phyloP scores from a whole-genome alignment of 1,140 invertebrate genomes.

The Wiebesia pumilae region DNA sequence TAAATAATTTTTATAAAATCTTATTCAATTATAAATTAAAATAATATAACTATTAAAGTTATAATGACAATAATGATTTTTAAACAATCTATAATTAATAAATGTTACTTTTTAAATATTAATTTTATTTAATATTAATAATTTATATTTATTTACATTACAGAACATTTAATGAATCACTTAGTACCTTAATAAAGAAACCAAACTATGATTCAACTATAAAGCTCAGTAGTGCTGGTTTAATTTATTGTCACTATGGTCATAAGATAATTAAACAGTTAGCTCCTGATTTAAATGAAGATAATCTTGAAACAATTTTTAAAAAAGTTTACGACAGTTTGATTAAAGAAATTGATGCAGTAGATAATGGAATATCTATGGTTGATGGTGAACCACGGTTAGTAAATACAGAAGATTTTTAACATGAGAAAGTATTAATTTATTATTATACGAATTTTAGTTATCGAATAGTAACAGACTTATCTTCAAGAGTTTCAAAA shows the following conservation, averaged over 20 bases:
- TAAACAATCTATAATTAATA: background rate
- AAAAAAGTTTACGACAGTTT: slow-evolving; percentile 92
- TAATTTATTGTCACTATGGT: slow-evolving; percentile 95
- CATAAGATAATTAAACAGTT: slow-evolving; percentile 82
- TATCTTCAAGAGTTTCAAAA: slow-evolving; percentile 81
- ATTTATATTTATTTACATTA: slow-evolving; percentile 60
- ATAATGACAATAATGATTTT: background rate
- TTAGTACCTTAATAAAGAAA: slow-evolving; percentile 76
- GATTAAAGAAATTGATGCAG: slow-evolving; percentile 95
- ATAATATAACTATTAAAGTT: no score
- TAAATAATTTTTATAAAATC: no score
- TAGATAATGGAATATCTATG: slow-evolving; percentile 95
- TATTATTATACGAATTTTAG: slow-evolving; percentile 62
- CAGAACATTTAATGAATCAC: slow-evolving; percentile 82
- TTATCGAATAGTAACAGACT: slow-evolving; percentile 87
- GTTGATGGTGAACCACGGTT: slow-evolving; percentile 81
- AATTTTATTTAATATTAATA: slow-evolving; percentile 17
- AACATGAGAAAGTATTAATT: background rate
- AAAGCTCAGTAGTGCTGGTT: slow-evolving; percentile 94
- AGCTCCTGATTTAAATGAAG: slow-evolving; percentile 73
- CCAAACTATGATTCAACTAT: slow-evolving; percentile 77
- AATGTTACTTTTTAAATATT: background rate
- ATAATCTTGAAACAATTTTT: slow-evolving; percentile 80
- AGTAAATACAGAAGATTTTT: slow-evolving; percentile 50
- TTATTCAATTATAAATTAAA: no score